Evolutionary conservation across 2,797 vertebrate genomes (phyloP).

Genomic region (Rhynchonycteris naso): DNA sequence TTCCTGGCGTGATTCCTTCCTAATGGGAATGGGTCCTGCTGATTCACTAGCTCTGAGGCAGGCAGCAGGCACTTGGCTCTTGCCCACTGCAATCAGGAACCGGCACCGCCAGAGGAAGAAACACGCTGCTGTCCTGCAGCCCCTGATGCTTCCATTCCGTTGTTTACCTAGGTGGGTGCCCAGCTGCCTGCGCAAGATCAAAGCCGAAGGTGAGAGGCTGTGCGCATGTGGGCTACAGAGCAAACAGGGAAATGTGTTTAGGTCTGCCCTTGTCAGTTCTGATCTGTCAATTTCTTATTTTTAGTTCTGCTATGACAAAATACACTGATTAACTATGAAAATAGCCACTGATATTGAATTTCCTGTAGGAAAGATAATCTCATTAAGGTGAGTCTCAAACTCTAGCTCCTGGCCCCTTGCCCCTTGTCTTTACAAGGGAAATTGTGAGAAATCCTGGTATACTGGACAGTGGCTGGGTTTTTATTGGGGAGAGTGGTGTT

Average conservation of each 20-base stretch:
- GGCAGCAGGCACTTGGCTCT: not conserved
- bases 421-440: not conserved
- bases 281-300: constrained; percentile 36
- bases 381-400: not conserved
- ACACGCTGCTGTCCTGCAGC: not conserved
- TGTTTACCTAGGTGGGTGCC: not conserved
- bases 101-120: not conserved
- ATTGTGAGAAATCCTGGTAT: not conserved
- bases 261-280: not conserved
- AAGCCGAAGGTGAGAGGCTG: not conserved
- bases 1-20: not conserved
- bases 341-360: constrained; percentile 4
- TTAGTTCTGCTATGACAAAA: constrained; percentile 2
- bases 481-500: not conserved
- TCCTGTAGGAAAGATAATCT: constrained; percentile 14
- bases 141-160: rapidly evolving
- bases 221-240: rapidly evolving
- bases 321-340: constrained; percentile 9
- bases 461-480: not conserved
- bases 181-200: not conserved
- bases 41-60: rapidly evolving
- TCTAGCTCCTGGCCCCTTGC: not conserved
- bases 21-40: not conserved
- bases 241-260: not conserved
- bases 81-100: not conserved